A percentile compares a stretch with the other conserved stretches of the same genome.
These are phyloP conservation scores for Acipenser oxyrinchus DNA, from an alignment of 2,797 vertebrate genomes.

Conservation along the genomic window DNA sequence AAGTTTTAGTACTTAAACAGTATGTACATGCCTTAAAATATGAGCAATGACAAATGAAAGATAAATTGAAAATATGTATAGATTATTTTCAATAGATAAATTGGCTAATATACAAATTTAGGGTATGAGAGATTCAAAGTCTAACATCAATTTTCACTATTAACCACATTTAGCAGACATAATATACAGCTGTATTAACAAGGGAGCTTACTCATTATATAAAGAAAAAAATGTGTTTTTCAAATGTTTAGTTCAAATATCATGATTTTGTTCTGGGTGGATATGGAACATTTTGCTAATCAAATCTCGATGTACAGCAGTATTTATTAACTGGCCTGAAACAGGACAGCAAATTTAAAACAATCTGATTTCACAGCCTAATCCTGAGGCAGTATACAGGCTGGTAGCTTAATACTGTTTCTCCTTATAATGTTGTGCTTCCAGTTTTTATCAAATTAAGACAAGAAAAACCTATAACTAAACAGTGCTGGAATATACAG, in stretches of 20 bases:
- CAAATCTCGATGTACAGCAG: slow-evolving; percentile 24
- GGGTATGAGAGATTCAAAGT: slow-evolving; percentile 59
- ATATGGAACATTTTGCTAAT: slow-evolving; percentile 9
- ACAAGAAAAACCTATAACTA: slow-evolving; percentile 65
- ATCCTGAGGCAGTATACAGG: slow-evolving; percentile 75
- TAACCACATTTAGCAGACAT: slow-evolving; percentile 71
- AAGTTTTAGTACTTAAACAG: slow-evolving; percentile 55
- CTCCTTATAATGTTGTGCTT: slow-evolving; percentile 88
- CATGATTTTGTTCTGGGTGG: slow-evolving; percentile 34
- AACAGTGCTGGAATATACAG: slow-evolving; percentile 84
- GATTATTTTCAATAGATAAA: slow-evolving; percentile 58
- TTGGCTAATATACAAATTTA: slow-evolving; percentile 71
- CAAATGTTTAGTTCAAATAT: slow-evolving; percentile 31
- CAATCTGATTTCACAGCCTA: slow-evolving; percentile 27
- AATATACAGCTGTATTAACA: slow-evolving; percentile 71
- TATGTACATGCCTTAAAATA: slow-evolving; percentile 54
- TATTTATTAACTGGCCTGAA: slow-evolving; percentile 25
- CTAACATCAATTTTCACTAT: slow-evolving; percentile 68
- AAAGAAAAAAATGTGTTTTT: slow-evolving; percentile 37
- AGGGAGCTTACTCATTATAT: slow-evolving; percentile 50
- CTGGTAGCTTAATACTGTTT: slow-evolving; percentile 78
- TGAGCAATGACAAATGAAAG: slow-evolving; percentile 35
- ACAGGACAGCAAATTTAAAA: slow-evolving; percentile 33
- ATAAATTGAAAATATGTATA: slow-evolving; percentile 46
- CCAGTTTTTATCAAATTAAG: slow-evolving; percentile 68